Evolutionary conservation across 2,113 vertebrate genomes (phyloP), one percentile per base, ranked within the genome.

Genomic region (Megaceryle maxima): DNA sequence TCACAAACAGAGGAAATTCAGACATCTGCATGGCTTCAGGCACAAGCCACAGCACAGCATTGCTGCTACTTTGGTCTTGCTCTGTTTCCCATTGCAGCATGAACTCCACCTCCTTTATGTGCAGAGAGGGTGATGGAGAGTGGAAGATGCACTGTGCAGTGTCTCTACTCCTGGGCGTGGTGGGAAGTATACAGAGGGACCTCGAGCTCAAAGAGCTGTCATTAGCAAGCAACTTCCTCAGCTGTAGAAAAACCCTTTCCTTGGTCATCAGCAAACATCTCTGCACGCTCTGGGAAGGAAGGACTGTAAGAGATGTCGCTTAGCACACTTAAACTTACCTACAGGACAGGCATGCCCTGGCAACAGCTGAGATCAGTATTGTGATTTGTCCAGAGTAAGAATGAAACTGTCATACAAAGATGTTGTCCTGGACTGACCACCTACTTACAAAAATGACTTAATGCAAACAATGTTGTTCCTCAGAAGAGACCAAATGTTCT

Each of bases 301-400:
- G 31, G 26, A 72, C 8, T 0, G 1, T 1, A 6, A 48, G 21
- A 55, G 46, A 78, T 43, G 41, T 1, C 2, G 25, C 48, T 43
- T 62, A 12, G 51, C 21, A 37, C 35, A 9, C 22, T 28, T n/a
- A 37, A 91, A 50, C 43, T 11, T 0, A 1, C 48, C 57, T 64
- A 19, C 35, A 43, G 43, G 31, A 48, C 43, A 57, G 21, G 35
- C 31, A 59, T 14, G 51, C 43, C 35, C 31, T 43, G 37, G 26
- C 50, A 57, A 33, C 1, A 3, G 33, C 35, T 51, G 31, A 78
- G 35, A 37, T 57, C 51, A 53, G 51, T 66, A 21, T 4, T 46
- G 43, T 66, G 44, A 31, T 79, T 85, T 73, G 14, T 51, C 44
- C 13, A 8, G 43, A 51, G 26, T 67, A 33, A 81, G 31, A 57